These are phyloP conservation scores for Hyperoplus immaculatus DNA, from an alignment of 2,797 vertebrate species.

Conservation along the genomic window DNA sequence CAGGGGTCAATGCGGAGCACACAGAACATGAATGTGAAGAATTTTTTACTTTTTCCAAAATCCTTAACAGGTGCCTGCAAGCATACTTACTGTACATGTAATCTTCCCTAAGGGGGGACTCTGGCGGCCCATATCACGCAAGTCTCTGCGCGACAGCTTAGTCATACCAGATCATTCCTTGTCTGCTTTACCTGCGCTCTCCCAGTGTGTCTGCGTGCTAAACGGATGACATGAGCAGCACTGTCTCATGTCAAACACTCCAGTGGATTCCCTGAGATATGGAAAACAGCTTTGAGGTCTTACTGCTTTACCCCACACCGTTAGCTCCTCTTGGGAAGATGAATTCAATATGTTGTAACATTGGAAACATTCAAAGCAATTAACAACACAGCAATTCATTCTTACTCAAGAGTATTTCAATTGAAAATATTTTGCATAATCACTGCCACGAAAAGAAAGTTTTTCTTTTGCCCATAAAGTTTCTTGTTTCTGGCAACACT, in stretches of 20 bases:
- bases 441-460: too few species aligned
- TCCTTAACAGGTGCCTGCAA: conserved; percentile 73
- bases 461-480: too few species aligned
- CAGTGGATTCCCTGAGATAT: conserved; percentile 28
- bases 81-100: conserved; percentile 57
- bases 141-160: conserved; percentile 32
- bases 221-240: conserved; percentile 27
- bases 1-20: conserved; percentile 58
- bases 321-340: too few species aligned
- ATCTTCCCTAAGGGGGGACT: conserved; percentile 54
- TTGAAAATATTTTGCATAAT: too few species aligned
- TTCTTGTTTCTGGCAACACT: too few species aligned
- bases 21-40: conserved; percentile 63
- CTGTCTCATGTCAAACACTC: conserved; percentile 20
- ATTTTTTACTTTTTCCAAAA: conserved; percentile 65
- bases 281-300: conserved; percentile 17
- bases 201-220: conserved; percentile 12
- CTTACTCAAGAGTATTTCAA: too few species aligned
- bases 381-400: too few species aligned
- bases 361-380: too few species aligned
- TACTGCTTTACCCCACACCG: too few species aligned
- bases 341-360: too few species aligned
- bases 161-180: conserved; percentile 5
- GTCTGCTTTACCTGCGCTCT: conserved; percentile 35
- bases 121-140: conserved; percentile 48